Percentiles rank a stretch among this genome's conserved stretches.
phyloP scores from a whole-genome alignment of 2,888 invertebrate genomes.

The Halictus ligatus region DNA sequence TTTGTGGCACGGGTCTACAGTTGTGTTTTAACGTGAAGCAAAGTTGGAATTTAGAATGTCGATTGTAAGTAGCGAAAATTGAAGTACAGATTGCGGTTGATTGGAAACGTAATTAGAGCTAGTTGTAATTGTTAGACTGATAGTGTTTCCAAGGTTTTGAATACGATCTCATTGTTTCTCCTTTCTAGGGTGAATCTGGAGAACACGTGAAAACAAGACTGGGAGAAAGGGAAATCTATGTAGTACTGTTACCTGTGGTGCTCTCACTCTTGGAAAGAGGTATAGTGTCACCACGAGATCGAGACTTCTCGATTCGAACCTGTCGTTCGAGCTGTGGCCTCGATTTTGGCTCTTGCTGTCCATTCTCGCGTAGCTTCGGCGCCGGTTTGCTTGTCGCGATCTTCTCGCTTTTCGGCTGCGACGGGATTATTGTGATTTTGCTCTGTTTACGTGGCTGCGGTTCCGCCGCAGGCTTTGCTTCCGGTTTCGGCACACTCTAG shows the following conservation, averaged over 20 bases:
- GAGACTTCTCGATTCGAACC: slow-evolving; percentile 81
- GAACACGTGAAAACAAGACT: neutral
- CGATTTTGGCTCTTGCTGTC: slow-evolving; percentile 78
- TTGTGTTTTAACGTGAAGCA: neutral
- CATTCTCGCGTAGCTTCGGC: slow-evolving; percentile 80
- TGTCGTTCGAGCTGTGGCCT: slow-evolving; percentile 83
- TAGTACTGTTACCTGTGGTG: slow-evolving; percentile 79
- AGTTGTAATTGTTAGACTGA: neutral
- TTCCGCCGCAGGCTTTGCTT: slow-evolving; percentile 65
- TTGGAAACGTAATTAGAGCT: neutral
- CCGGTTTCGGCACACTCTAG: slow-evolving; percentile 81
- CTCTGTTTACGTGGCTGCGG: slow-evolving; percentile 81
- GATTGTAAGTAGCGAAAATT: neutral
- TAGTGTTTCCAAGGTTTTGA: neutral
- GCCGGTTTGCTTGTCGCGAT: slow-evolving; percentile 72
- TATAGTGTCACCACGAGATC: slow-evolving; percentile 79
- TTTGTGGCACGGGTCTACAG: neutral
- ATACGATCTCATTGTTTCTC: neutral
- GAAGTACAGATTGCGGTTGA: neutral
- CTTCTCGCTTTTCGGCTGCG: slow-evolving; percentile 80
- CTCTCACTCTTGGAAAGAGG: slow-evolving; percentile 82
- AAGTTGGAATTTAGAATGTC: neutral
- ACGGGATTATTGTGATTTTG: slow-evolving; percentile 84
- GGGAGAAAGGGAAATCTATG: neutral
- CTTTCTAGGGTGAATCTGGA: neutral